Evolutionary conservation across 1,140 invertebrate species (phyloP).

Genomic region (Heliconius himera): DNA sequence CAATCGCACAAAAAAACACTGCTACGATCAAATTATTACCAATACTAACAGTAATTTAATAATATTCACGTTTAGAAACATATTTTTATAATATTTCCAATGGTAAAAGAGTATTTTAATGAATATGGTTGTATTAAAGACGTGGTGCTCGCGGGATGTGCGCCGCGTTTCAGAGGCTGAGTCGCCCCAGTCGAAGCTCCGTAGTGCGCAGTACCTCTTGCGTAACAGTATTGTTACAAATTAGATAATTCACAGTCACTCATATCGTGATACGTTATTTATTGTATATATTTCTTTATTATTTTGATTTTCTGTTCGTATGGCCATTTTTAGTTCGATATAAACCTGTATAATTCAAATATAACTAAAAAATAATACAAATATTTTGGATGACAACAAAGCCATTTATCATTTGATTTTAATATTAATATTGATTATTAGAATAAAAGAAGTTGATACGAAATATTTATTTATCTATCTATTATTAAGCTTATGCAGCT

Average conservation of each 20-base stretch:
- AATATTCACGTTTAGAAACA: background rate
- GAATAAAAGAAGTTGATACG: too few species aligned
- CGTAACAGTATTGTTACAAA: conserved; percentile 72
- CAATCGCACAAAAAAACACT: conserved; percentile 24
- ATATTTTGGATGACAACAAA: background rate
- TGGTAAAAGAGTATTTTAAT: background rate
- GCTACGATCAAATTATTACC: background rate
- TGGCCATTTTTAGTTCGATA: background rate
- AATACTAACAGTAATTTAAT: background rate
- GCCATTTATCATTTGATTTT: background rate
- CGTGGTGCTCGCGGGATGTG: conserved; percentile 57
- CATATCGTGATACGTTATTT: background rate
- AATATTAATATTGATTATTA: background rate
- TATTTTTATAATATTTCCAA: conserved; percentile 14
- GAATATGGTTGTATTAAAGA: conserved; percentile 5
- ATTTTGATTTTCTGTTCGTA: background rate
- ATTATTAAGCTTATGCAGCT: conserved; percentile 57
- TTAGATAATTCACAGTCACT: conserved; percentile 49
- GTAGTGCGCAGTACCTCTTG: conserved; percentile 70
- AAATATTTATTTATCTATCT: background rate
- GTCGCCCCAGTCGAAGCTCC: conserved; percentile 64
- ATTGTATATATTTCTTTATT: background rate
- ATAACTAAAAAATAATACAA: too few species aligned
- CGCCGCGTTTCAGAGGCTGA: conserved; percentile 66
- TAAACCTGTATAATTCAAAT: too few species aligned